Percentiles rank a stretch among this genome's conserved stretches.
Evolutionary conservation across 1,140 invertebrate genomes (phyloP).

Genomic region (Melitaea cinxia): DNA sequence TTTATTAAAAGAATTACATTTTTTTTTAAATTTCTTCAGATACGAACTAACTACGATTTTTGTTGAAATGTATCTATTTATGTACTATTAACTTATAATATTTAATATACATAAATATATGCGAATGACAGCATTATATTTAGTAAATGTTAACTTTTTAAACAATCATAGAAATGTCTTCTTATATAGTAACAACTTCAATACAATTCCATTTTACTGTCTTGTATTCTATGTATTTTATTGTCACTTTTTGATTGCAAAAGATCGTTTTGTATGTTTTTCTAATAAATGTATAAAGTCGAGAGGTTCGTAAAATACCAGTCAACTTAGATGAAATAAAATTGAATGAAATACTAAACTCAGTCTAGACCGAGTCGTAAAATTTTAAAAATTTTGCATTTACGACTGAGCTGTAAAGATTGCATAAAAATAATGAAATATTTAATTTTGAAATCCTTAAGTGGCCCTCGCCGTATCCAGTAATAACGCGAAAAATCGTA

Average conservation of each 20-base stretch:
- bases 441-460: background rate
- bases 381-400: conserved; percentile 22
- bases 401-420: conserved; percentile 19
- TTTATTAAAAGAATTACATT: too few relatives aligned
- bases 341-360: background rate
- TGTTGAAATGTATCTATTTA: too few relatives aligned
- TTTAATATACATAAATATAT: too few relatives aligned
- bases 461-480: background rate
- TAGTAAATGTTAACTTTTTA: too few relatives aligned
- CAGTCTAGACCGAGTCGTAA: conserved; percentile 34
- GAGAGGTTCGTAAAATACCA: background rate
- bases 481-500: background rate
- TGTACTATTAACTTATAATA: too few relatives aligned
- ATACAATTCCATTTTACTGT: too few relatives aligned
- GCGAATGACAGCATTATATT: too few relatives aligned
- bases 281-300: background rate
- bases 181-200: too few relatives aligned
- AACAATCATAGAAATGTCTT: too few relatives aligned
- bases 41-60: too few relatives aligned
- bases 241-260: background rate
- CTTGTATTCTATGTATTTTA: too few relatives aligned
- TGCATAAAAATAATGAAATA: conserved; percentile 6
- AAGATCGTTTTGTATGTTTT: background rate
- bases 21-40: too few relatives aligned
- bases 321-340: background rate